Percentiles rank a stretch among this genome's conserved stretches.
Evolutionary conservation across 1,140 invertebrate species (phyloP).

Genomic region (Aphis craccivora): DNA sequence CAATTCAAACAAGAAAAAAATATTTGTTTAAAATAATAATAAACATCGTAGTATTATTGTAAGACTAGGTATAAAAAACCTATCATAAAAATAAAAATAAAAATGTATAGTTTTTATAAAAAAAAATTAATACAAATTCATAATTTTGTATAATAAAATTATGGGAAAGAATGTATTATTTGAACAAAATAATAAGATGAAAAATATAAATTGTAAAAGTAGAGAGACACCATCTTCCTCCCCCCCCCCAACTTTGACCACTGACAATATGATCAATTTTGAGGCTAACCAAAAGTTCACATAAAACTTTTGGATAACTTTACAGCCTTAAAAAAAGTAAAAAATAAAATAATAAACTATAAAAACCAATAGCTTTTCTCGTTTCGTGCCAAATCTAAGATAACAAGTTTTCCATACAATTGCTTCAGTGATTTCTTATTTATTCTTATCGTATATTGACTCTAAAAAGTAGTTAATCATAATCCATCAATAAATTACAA

Average conservation of each 20-base stretch:
- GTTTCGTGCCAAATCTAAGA: neutral
- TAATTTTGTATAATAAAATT: too few species aligned
- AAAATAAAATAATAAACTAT: neutral
- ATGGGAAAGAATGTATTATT: neutral
- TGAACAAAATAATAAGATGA: neutral
- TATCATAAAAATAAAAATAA: too few species aligned
- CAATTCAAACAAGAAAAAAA: too few species aligned
- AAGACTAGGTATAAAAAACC: too few species aligned
- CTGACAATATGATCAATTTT: neutral
- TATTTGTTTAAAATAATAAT: too few species aligned
- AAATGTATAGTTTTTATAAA: too few species aligned
- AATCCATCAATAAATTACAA: neutral
- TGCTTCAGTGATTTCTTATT: too few species aligned
- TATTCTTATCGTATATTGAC: neutral
- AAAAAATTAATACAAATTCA: too few species aligned
- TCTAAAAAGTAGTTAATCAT: neutral
- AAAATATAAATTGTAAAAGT: neutral
- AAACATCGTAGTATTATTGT: too few species aligned
- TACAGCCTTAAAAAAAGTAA: neutral
- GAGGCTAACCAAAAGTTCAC: neutral
- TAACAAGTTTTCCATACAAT: too few species aligned
- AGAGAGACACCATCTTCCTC: neutral
- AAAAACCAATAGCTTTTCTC: neutral
- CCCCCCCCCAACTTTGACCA: neutral
- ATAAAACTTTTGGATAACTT: neutral